phyloP scores from a whole-genome alignment of 2,888 invertebrate species.

The Eupithecia inturbata region DNA sequence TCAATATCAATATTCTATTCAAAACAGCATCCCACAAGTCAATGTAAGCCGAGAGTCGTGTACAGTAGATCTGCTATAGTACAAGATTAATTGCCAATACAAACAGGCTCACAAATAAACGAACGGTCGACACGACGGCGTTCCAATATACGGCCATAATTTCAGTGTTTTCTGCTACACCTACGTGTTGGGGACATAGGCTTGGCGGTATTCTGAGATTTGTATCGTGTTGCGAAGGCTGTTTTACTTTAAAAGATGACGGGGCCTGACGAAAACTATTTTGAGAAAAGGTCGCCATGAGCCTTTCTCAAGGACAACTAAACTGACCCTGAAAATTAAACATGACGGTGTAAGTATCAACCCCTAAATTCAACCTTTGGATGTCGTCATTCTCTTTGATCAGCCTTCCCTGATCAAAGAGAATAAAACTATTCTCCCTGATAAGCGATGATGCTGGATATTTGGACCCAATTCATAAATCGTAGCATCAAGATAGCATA shows the following conservation, averaged over 20 bases:
- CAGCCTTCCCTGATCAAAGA: background rate
- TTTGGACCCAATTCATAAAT: background rate
- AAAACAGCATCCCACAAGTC: constrained; percentile 27
- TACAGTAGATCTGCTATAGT: constrained; percentile 50
- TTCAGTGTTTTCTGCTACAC: constrained; percentile 76
- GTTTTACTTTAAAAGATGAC: background rate
- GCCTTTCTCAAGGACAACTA: background rate
- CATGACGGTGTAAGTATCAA: background rate
- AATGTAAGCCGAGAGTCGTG: constrained; percentile 44
- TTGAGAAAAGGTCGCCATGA: background rate
- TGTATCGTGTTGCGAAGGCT: constrained; percentile 2
- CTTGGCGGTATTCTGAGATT: constrained; percentile 58
- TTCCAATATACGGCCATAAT: constrained; percentile 76
- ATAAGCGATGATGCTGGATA: background rate
- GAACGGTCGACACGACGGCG: constrained; percentile 72
- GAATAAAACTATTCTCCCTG: background rate
- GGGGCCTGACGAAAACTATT: background rate
- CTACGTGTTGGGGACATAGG: constrained; percentile 63
- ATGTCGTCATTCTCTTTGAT: no score
- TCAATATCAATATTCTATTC: constrained; percentile 31
- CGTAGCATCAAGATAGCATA: background rate
- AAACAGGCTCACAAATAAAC: constrained; percentile 69
- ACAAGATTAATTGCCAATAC: constrained; percentile 79
- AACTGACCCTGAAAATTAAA: background rate
- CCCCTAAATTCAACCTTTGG: background rate